Base-by-base conservation (phyloP, 2,797 vertebrate species). In the Lepus oiostolus region DNA sequence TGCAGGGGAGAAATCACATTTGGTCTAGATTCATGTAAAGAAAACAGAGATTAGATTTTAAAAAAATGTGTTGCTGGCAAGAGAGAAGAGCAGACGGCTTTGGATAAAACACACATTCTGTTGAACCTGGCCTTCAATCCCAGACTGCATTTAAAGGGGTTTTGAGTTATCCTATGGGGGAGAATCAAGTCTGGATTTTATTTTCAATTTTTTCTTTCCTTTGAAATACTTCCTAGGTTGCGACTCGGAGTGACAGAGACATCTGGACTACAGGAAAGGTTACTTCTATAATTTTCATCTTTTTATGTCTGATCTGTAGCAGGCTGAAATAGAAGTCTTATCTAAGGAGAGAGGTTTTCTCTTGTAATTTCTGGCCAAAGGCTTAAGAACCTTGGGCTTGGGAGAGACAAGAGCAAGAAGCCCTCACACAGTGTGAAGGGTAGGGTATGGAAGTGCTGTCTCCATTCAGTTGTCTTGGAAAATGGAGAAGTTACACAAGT, bases 1-100 rank as follows among this genome's bases (percentile, higher is more conserved):
- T 95, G 94, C 94, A 97, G 95, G 86, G 97, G 90, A 97, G 96
- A 97, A 98, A 95, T 93, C 90, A 93, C 89, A 92, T 91, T 98
- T 96, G 90, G 91, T 97, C 95, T 97, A 90, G 83, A 97, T 96
- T 97, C 52, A 92, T 96, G 94, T 96, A 97, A 97, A 97, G 97
- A 97, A 97, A 97, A 97, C 96, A 97, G 95, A 97, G 96, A 97
- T 97, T 97, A 93, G 90, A 97, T 96, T 96, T 97, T 95, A 0
- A 3, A 58, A 93, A 96, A 95, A 90, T 93, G 96, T 94, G 90
- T 96, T 96, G 90, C 96, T 97, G 95, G 97, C 96, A 97, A 93
- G 86, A 96, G 93, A 97, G 96, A 92, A 96, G 92, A 96, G 32
- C 93, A 85, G 85, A 91, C 52, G 76, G 94, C 67, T 96, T 95